Evolutionary conservation across 2,797 vertebrate species (phyloP), one percentile per base, ranked within the genome.

Genomic region (Chrysocyon brachyurus): DNA sequence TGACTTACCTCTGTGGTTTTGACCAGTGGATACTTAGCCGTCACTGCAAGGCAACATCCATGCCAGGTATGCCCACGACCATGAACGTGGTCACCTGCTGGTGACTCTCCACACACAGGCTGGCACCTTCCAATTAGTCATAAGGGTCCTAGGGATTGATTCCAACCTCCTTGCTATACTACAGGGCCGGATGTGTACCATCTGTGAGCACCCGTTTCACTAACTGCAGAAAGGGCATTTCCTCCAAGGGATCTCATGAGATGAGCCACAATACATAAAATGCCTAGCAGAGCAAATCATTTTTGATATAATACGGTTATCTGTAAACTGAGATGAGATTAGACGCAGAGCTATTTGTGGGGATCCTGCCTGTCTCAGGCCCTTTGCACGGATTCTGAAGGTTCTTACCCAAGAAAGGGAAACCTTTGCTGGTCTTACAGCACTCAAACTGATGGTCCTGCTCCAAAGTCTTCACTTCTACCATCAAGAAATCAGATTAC

Each of bases 1-100:
- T 22, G 28, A 52, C 54, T 83, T 4, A 12, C 19, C 19, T 17
- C 11, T 6, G 40, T 26, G 75, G 64, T 36, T 57, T 36, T 79
- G 72, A 73, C 10, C 16, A 66, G 5, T 0, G 4, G 12, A 36
- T n/a, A 15, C 9, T 78, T 5, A 57, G 57, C 15, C 14, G 14
- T 36, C 19, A 79, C 15, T 5, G 3, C 1, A 16, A 52, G 72
- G 31, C 40, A 4, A 1, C 12, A 31, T 93, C 40, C 1, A 22
- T 2, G 17, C 52, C 66, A 31, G 0, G 7, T 26, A 14, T 24
- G n/a, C 31, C 49, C 5, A 1, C 6, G 8, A 12, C 28, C 9
- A 14, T 1, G 73, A 28, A 28, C 2, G 1, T 26, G 52, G 77
- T 26, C 4, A 0, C 21, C n/a, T 78, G 77, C 46, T 31, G 11